Conservation (phyloP, 2,113 vertebrate species). For the Spea bombifrons region DNA sequence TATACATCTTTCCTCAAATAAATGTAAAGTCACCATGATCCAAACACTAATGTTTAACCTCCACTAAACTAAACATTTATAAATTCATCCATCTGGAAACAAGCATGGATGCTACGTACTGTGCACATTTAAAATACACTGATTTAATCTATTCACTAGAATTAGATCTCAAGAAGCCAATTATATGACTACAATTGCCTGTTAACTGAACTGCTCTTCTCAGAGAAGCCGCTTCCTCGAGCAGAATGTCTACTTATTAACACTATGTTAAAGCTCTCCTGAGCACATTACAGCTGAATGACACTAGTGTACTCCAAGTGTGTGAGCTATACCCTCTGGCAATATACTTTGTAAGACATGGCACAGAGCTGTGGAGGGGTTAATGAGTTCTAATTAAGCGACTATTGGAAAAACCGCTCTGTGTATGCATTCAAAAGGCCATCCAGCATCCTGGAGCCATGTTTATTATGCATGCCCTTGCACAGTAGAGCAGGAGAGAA, state of each 20-base stretch:
- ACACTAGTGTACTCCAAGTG: neutral
- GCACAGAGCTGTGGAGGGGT: slow-evolving; percentile 4
- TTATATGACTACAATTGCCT: slow-evolving; percentile 18
- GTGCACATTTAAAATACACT: neutral
- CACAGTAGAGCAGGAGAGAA: neutral
- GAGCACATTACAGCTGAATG: slow-evolving; percentile 26
- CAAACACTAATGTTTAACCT: neutral
- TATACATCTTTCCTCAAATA: too few species aligned
- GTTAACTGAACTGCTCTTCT: slow-evolving; percentile 4
- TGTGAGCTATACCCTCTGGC: neutral
- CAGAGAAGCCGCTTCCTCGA: slow-evolving; percentile 11
- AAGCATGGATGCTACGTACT: neutral
- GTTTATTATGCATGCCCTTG: neutral
- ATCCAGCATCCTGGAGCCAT: neutral
- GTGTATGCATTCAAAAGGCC: neutral
- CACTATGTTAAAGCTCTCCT: slow-evolving; percentile 13
- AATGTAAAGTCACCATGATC: too few species aligned
- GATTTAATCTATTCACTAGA: neutral
- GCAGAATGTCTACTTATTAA: slow-evolving; percentile 29
- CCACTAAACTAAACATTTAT: neutral
- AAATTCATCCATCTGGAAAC: neutral
- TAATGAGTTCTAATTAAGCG: slow-evolving; percentile 15
- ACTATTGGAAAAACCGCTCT: neutral
- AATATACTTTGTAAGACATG: neutral
- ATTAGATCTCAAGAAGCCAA: slow-evolving; percentile 19